Base-by-base conservation (phyloP, 2,888 invertebrate species). In the Apamea crenata region DNA sequence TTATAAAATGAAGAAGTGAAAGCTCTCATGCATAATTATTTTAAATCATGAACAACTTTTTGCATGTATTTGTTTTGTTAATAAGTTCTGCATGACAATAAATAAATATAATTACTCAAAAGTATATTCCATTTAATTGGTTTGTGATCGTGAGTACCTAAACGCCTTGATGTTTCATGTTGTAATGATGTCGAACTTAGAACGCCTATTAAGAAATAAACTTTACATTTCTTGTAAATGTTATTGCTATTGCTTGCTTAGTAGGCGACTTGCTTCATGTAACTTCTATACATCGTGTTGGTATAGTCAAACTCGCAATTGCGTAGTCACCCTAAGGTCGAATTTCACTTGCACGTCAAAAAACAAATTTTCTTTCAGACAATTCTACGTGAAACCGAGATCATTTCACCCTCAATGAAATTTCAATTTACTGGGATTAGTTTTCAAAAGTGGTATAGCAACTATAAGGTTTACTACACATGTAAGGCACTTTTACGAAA, bases 171-270 rank as follows among this genome's bases (percentile, higher is more conserved):
- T 21, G n/a, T 68, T 68, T 12, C 25, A 10, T 56, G 53, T 56
- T 56, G 53, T 56, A 25, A 56, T 56, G 56, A 44, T 59, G n/a
- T 36, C 10, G 16, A 63, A 53, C 18, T 53, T 25, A 78, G 2
- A 69, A 16, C 68, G 74, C 80, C 70, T 80, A 14, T 6, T 63
- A 5, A 6, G 2, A 78, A 77, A n/a, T 21, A 16, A 59, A 59
- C 10, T 1, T 10, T 10, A 21, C 8, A 12, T 29, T 53, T 67
- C 50, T 7, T 6, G 7, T 53, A 6, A 29, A 29, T 25, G 36
- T 16, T 25, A 56, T 70, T 70, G 81, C 81, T 76, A 63, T 72
- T n/a, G 2, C 32, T 63, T 65, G 2, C 0, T 29, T 40, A 0
- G 29, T 36, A 81, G 81, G 81, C 76, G 71, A 21, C 25, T 36